phyloP scores from a whole-genome alignment of 2,888 invertebrate genomes.

The Cistogaster globosa region DNA sequence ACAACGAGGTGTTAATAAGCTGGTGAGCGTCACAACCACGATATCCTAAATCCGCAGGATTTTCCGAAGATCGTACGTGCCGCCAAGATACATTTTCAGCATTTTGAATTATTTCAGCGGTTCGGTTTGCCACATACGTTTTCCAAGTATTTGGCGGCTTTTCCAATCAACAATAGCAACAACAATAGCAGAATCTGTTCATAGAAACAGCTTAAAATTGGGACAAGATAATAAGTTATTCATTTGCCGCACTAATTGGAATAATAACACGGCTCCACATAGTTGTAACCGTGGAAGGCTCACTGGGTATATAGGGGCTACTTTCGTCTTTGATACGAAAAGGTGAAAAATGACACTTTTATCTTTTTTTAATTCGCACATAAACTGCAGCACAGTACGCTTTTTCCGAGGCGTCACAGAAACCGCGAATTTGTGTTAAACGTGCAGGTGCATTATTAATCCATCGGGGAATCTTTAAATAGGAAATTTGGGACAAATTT shows the following conservation, averaged over 20 bases:
- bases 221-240: background rate
- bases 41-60: background rate
- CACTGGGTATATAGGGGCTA: background rate
- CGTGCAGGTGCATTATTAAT: too few species aligned
- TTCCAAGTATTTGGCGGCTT: conserved; percentile 1
- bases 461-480: too few species aligned
- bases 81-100: background rate
- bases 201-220: too few species aligned
- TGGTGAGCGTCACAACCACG: background rate
- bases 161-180: background rate
- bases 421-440: too few species aligned
- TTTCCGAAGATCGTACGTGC: too few species aligned
- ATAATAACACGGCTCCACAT: background rate
- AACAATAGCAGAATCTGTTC: background rate
- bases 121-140: background rate
- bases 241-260: background rate
- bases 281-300: background rate
- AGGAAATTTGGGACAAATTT: background rate
- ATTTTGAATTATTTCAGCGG: background rate
- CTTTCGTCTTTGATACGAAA: background rate
- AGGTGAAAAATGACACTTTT: background rate
- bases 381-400: too few species aligned
- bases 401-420: too few species aligned
- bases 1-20: background rate
- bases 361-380: too few species aligned